Conservation (phyloP, 2,113 vertebrate species). For the Chlorocebus sabaeus region DNA sequence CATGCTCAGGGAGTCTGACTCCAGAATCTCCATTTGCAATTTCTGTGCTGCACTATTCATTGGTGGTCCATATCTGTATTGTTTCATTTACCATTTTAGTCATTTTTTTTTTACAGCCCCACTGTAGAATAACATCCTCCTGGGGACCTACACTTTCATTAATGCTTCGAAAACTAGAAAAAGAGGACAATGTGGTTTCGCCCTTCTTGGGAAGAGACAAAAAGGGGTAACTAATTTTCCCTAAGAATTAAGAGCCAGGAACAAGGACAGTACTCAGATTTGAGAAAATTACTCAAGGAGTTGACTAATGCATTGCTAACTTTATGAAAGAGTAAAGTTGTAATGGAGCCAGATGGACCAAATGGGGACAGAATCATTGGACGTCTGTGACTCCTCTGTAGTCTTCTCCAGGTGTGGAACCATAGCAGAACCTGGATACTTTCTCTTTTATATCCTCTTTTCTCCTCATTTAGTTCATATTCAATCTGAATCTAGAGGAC, state of each 20-base stretch:
- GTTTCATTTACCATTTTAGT: background rate
- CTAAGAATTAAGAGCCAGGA: background rate
- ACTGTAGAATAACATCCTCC: background rate
- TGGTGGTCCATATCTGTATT: background rate
- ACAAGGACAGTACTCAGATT: background rate
- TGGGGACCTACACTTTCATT: background rate
- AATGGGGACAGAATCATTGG: background rate
- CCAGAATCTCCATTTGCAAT: background rate
- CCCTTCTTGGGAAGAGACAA: background rate
- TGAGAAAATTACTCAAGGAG: background rate
- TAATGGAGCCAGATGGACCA: background rate
- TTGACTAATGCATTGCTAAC: background rate
- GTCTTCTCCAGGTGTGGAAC: background rate
- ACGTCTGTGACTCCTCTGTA: background rate
- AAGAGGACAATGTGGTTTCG: background rate
- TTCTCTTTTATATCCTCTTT: background rate
- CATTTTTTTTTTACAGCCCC: background rate
- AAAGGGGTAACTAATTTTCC: background rate
- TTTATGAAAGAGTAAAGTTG: background rate
- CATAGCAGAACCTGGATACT: background rate
- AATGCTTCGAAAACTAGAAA: background rate
- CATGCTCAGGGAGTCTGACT: background rate
- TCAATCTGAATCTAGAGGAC: background rate
- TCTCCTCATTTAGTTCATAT: background rate
- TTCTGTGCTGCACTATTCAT: background rate